A percentile compares a stretch with the other conserved stretches of the same genome.
Evolutionary conservation across 2,888 invertebrate genomes (phyloP).

Genomic region (Lymantria dispar): DNA sequence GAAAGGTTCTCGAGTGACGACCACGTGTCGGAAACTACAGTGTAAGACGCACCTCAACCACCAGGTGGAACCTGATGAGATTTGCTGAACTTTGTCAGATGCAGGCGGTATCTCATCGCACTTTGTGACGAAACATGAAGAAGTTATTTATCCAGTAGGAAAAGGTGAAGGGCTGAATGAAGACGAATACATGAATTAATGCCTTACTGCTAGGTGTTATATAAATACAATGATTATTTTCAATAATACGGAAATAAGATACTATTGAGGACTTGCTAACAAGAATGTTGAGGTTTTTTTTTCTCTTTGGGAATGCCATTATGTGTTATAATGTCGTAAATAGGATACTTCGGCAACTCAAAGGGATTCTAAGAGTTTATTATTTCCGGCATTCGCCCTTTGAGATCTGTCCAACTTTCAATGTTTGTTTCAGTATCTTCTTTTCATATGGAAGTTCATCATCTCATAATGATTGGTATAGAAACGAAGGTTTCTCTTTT

Average conservation of each 20-base stretch:
- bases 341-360: slow-evolving; percentile 30
- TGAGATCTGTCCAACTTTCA: slow-evolving; percentile 22
- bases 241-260: slow-evolving; percentile 22
- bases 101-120: too few species aligned
- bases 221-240: slow-evolving; percentile 5
- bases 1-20: too few species aligned
- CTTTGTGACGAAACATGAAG: too few species aligned
- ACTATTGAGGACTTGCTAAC: slow-evolving; percentile 30
- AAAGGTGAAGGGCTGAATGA: too few species aligned
- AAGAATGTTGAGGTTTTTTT: slow-evolving; percentile 17
- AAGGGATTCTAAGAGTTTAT: slow-evolving; percentile 35
- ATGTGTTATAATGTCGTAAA: slow-evolving; percentile 31
- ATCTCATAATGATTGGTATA: slow-evolving; percentile 11
- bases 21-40: too few species aligned
- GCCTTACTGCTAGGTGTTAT: too few species aligned
- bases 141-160: not conserved
- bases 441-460: slow-evolving; percentile 15
- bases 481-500: not conserved
- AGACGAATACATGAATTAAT: too few species aligned
- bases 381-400: slow-evolving; percentile 34
- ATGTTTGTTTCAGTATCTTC: slow-evolving; percentile 23
- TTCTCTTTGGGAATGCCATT: slow-evolving; percentile 29
- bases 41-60: too few species aligned
- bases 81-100: too few species aligned
- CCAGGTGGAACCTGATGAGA: too few species aligned